These are phyloP conservation scores for Plemyria rubiginata DNA, from an alignment of 2,888 invertebrate species.

Conservation along the genomic window DNA sequence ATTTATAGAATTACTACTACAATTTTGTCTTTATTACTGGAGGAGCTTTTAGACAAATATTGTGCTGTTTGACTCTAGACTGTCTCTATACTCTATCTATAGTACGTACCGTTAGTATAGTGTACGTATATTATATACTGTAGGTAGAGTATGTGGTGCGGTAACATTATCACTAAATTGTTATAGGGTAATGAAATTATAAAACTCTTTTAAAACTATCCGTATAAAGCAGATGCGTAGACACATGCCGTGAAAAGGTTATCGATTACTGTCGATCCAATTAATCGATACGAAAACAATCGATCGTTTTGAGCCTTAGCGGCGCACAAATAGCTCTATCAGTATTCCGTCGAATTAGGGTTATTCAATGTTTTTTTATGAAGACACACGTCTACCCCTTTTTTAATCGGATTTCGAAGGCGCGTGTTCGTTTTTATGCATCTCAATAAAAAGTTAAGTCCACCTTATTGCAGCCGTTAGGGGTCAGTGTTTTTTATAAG, in stretches of 20 bases:
- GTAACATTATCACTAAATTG: conserved; percentile 1
- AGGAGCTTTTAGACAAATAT: background rate
- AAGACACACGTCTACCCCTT: conserved; percentile 78
- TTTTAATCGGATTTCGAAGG: conserved; percentile 80
- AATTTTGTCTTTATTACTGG: background rate
- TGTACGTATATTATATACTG: background rate
- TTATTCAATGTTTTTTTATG: conserved; percentile 72
- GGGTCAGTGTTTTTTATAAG: conserved; percentile 71
- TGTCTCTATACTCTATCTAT: no score
- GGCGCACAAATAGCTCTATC: conserved; percentile 81
- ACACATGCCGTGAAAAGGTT: conserved; percentile 75
- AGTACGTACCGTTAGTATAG: no score
- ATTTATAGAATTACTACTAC: background rate
- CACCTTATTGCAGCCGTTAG: conserved; percentile 80
- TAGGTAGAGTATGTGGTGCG: background rate
- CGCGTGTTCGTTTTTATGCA: conserved; percentile 77
- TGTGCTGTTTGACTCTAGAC: no score
- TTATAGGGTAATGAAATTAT: conserved; percentile 4
- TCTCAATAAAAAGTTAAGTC: conserved; percentile 73
- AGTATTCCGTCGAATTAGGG: conserved; percentile 76
- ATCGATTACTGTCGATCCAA: conserved; percentile 84
- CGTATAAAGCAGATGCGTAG: conserved; percentile 72
- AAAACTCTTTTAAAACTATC: conserved; percentile 47
- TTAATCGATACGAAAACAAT: conserved; percentile 83
- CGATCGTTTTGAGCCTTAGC: conserved; percentile 68